A percentile compares a stretch with the other conserved stretches of the same genome.
phyloP scores from a whole-genome alignment of 2,888 invertebrate species.

The Chalcis sispes region DNA sequence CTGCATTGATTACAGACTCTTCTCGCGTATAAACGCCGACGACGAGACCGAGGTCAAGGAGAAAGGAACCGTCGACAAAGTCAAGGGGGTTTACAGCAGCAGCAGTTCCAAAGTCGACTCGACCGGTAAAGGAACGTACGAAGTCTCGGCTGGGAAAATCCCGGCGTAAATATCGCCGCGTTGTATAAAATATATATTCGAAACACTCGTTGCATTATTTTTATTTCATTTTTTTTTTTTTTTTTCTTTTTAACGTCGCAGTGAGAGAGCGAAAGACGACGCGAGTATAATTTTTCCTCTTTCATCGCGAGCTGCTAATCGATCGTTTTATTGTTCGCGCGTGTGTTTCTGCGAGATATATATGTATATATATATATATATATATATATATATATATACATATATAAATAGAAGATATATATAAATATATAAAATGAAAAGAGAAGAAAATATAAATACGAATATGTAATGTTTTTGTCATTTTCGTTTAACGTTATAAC shows the following conservation, averaged over 20 bases:
- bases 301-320: too few species aligned
- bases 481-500: too few species aligned
- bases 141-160: conserved; percentile 77
- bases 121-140: conserved; percentile 77
- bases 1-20: conserved; percentile 63
- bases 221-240: background rate
- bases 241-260: too few species aligned
- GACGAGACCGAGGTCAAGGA: conserved; percentile 66
- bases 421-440: too few species aligned
- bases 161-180: conserved; percentile 37
- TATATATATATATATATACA: too few species aligned
- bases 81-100: conserved; percentile 77
- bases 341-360: background rate
- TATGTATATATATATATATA: too few species aligned
- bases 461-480: too few species aligned
- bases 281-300: background rate
- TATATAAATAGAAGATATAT: too few species aligned
- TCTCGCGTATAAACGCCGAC: conserved; percentile 75
- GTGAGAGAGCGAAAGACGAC: background rate
- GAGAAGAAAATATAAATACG: too few species aligned
- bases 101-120: conserved; percentile 76
- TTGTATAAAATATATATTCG: background rate
- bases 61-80: conserved; percentile 74
- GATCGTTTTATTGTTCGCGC: background rate
- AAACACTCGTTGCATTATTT: background rate